Evolutionary conservation across 2,113 vertebrate species (phyloP).

Genomic region (Oncorhynchus nerka): DNA sequence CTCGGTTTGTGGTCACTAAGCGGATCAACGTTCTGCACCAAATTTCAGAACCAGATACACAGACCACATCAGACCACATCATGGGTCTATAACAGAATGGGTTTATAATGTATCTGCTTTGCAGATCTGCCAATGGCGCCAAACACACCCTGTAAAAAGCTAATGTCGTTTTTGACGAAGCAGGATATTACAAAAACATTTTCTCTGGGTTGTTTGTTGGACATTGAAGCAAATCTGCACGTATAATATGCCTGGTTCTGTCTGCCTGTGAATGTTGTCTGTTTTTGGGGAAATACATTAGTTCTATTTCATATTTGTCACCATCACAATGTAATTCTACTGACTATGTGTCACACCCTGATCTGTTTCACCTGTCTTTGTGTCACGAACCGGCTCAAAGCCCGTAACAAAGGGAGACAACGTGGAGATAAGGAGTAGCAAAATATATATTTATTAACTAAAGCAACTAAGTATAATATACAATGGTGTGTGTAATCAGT

Average conservation of each 20-base stretch:
- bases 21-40: slow-evolving; percentile 55
- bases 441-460: too few species aligned
- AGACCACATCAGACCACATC: slow-evolving; percentile 47
- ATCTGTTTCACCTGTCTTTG: too few species aligned
- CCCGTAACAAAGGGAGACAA: too few species aligned
- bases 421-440: too few species aligned
- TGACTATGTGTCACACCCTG: not conserved
- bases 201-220: not conserved
- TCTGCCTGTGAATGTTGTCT: not conserved
- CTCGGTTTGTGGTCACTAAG: slow-evolving; percentile 53
- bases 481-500: too few species aligned
- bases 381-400: too few species aligned
- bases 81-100: slow-evolving; percentile 22
- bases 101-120: slow-evolving; percentile 47
- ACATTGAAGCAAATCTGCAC: not conserved
- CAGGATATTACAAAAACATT: slow-evolving; percentile 17
- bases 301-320: not conserved
- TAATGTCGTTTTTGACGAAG: slow-evolving; percentile 20
- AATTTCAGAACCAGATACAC: slow-evolving; percentile 56
- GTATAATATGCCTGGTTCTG: not conserved
- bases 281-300: not conserved
- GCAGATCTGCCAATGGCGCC: slow-evolving; percentile 48
- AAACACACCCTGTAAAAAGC: slow-evolving; percentile 29
- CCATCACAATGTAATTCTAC: not conserved
- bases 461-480: too few species aligned